Base-by-base conservation (phyloP, 2,113 vertebrate species). In the Amazona vittata region DNA sequence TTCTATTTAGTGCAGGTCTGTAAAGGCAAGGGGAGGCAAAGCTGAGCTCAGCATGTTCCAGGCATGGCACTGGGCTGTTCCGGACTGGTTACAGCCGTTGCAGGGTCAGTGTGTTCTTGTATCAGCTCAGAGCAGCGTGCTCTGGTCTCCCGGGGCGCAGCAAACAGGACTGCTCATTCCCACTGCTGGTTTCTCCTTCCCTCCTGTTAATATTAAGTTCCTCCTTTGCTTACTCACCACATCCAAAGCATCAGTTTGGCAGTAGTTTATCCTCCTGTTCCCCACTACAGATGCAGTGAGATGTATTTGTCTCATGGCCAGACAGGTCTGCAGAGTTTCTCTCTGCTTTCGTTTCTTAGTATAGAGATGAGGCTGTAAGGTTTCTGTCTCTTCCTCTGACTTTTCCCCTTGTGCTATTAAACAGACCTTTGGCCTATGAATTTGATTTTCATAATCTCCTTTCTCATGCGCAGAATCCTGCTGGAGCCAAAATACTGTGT, bases 31-130 rank as follows among this genome's bases (percentile, higher is more conserved):
- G 3, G 24, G 24, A 46, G 78, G 26, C 71, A 9, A 14, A 37
- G 59, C 65, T 26, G 59, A 55, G 83, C 77, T 86, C 39, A 1
- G 0, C 1, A 35, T 26, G 44, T 67, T 39, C n/a, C 31, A 8
- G 19, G 4, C 21, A 0, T 6, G 70, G 20, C 19, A 1, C 0
- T 8, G 67, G 37, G 39, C 82, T 4, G 49, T 10, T 33, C 49
- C 10, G 5, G n/a, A 11, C 8, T 17, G 17, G 28, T 47, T 39
- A n/a, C 6, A 52, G 28, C 12, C 4, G 7, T 2, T 11, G 44
- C 37, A 10, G 1, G 26, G 49, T 21, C 8, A 12, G 25, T 0
- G 25, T 71, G 64, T 76, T 50, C 86, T 59, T 20, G 55, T 16
- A 3, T 3, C 41, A 31, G 86, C 86, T 68, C 26, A 2, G 79